phyloP scores from a whole-genome alignment of 2,113 vertebrate species.

The Menura novaehollandiae region DNA sequence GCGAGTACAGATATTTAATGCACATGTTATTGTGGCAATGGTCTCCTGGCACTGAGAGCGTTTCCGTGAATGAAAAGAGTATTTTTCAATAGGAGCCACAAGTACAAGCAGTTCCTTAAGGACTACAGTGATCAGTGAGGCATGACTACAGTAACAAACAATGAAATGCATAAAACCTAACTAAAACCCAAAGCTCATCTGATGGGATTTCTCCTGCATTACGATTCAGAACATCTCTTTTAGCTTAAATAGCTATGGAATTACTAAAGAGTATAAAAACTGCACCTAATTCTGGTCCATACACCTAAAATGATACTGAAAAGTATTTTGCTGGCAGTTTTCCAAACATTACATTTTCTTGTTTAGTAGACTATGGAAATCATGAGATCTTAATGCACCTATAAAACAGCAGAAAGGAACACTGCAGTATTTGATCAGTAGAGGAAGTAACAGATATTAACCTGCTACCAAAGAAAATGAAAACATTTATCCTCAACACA shows the following conservation, averaged over 20 bases:
- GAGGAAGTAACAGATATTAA: conserved; percentile 4
- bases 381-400: not conserved
- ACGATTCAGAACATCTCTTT: not conserved
- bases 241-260: not conserved
- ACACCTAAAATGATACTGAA: not conserved
- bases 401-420: not conserved
- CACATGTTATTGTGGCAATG: not conserved
- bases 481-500: not conserved
- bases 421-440: not conserved
- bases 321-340: not conserved
- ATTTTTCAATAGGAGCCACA: not conserved
- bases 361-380: not conserved
- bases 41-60: not conserved
- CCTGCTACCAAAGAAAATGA: not conserved
- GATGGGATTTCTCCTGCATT: not conserved
- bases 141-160: not conserved
- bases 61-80: not conserved
- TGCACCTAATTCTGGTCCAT: not conserved
- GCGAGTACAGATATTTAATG: not conserved
- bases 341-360: not conserved
- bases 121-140: not conserved
- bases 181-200: not conserved
- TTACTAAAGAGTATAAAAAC: not conserved
- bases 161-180: not conserved
- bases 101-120: not conserved